phyloP scores from a whole-genome alignment of 1,140 invertebrate genomes.

The Acyrthosiphon pisum region DNA sequence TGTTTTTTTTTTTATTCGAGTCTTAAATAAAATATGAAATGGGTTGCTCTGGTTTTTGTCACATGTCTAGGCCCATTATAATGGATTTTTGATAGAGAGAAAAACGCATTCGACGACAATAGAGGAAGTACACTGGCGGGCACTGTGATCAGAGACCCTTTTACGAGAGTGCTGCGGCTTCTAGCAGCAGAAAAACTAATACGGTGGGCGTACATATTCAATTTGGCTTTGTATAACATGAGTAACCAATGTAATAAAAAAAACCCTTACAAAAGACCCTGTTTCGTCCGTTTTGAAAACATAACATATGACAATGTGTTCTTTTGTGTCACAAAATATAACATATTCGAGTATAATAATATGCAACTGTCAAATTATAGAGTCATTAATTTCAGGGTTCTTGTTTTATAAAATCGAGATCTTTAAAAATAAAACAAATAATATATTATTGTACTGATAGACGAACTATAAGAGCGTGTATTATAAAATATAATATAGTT shows the following conservation, averaged over 20 bases:
- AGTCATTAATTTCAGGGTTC: constrained; percentile 51
- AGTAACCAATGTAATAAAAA: constrained; percentile 57
- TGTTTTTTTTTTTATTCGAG: constrained; percentile 35
- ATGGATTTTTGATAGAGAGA: constrained; percentile 53
- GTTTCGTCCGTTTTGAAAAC: constrained; percentile 50
- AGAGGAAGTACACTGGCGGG: constrained; percentile 49
- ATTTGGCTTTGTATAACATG: constrained; percentile 51
- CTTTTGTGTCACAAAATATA: constrained; percentile 56
- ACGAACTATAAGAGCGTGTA: background rate
- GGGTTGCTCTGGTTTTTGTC: constrained; percentile 33
- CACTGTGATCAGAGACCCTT: constrained; percentile 52
- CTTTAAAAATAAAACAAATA: constrained; percentile 10
- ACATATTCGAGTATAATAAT: constrained; percentile 53
- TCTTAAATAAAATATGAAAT: constrained; percentile 46
- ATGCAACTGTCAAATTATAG: constrained; percentile 56
- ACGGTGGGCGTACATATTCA: constrained; percentile 57
- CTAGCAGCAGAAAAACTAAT: constrained; percentile 55
- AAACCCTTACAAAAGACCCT: constrained; percentile 49
- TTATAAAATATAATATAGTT: no score
- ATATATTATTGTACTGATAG: background rate
- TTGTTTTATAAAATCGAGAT: constrained; percentile 39
- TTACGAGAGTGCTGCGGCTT: constrained; percentile 55
- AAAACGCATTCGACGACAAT: constrained; percentile 51
- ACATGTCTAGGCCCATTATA: constrained; percentile 49
- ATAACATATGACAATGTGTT: constrained; percentile 52